Base-by-base conservation (phyloP, 2,888 invertebrate species). In the Xylota sylvarum region DNA sequence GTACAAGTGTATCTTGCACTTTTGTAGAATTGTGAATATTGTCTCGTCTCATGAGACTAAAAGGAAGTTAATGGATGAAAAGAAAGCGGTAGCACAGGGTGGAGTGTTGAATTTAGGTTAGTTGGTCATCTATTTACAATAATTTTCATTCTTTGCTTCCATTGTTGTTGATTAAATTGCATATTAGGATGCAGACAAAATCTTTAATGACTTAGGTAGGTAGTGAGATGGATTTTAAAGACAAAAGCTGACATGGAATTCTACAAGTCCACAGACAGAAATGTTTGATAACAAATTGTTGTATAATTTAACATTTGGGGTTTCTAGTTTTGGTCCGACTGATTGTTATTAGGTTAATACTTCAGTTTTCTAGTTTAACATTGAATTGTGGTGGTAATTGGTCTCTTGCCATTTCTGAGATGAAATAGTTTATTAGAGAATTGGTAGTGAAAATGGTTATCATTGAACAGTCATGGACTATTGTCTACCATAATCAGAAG, bases 31-130 rank as follows among this genome's bases (percentile, higher is more conserved):
- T 30, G 58, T 35, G 58, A 23, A 48, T 14, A 72, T 72, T 72
- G 72, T 72, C 72, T 60, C 23, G 58, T 48, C 58, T 27, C 43
- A 32, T 60, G 72, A 48, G 37, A 48, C 72, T 58, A 70, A 58
- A 32, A 46, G 46, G 23, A 70, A 46, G 70, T 70, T 58, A 58
- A 56, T 70, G 58, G 58, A 17, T 60, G 30, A 23, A 9, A 19
- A 46, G 56, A 50, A 32, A 19, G 7, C 3, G 7, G 3, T 23
- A 14, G 14, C 2, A 30, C 5, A 55, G 19, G 17, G 43, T 32
- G 27, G 23, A n/a, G 19, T 5, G 9, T 14, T 27, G 23, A 10
- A 72, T 60, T 72, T 60, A 37, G 72, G 72, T 72, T 60, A 72
- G 72, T 72, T 46, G 72, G 72, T 48, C 72, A 58, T 12, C 32